phyloP scores from a whole-genome alignment of 2,797 vertebrate genomes.

The Chrosomus eos region DNA sequence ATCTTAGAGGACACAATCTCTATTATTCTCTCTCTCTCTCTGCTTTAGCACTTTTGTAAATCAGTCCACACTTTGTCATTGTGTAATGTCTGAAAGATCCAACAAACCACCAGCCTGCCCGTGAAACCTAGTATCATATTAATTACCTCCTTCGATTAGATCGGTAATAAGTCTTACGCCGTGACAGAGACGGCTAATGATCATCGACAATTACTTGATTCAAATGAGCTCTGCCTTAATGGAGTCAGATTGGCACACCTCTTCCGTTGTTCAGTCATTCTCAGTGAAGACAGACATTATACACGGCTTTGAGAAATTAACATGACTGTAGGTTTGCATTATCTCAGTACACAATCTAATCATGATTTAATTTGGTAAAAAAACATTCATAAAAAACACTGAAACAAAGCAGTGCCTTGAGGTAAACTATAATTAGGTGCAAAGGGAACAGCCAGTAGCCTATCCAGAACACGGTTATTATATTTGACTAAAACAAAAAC shows the following conservation, averaged over 20 bases:
- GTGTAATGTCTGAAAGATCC: conserved; percentile 8
- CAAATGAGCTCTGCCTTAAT: conserved; percentile 46
- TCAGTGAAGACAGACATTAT: background rate
- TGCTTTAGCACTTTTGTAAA: conserved; percentile 15
- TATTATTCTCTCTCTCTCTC: conserved; percentile 22
- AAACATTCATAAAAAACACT: background rate
- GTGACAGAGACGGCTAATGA: conserved; percentile 31
- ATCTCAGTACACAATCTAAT: background rate
- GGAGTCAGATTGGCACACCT: conserved; percentile 31
- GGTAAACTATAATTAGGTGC: conserved; percentile 25
- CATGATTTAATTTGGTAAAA: background rate
- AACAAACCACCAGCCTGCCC: conserved; percentile 28
- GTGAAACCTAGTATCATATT: conserved; percentile 40
- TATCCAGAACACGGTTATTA: background rate
- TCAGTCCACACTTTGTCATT: conserved; percentile 36
- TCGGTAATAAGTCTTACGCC: conserved; percentile 24
- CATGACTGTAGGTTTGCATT: background rate
- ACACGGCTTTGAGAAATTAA: background rate
- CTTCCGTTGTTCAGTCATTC: conserved; percentile 11
- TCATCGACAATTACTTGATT: conserved; percentile 44
- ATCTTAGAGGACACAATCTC: conserved; percentile 40
- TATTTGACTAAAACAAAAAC: background rate
- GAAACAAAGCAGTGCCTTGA: background rate
- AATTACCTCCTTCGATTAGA: conserved; percentile 48
- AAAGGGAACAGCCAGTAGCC: background rate